These are phyloP conservation scores for Heliornis fulica DNA, from an alignment of 2,113 vertebrate genomes.

Conservation along the genomic window DNA sequence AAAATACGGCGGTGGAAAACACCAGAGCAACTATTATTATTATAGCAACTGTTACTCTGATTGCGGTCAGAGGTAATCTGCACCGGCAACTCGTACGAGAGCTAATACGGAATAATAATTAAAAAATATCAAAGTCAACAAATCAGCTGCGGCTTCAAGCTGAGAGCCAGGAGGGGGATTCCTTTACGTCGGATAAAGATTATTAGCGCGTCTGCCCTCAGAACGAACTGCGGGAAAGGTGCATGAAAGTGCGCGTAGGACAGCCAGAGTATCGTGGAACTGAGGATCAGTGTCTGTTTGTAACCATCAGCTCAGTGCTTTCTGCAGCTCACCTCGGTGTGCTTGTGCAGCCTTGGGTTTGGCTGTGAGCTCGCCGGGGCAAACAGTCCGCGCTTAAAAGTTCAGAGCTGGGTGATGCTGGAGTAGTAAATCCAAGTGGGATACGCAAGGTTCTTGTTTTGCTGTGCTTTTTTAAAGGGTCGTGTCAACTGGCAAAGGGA, in stretches of 20 bases:
- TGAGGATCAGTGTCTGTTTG: not conserved
- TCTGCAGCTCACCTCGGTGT: not conserved
- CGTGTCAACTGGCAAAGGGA: not conserved
- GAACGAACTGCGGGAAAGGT: not conserved
- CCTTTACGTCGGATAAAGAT: not conserved
- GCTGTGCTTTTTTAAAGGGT: not conserved
- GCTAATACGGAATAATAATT: not conserved
- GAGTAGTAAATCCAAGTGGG: not conserved
- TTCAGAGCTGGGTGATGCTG: not conserved
- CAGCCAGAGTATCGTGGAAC: not conserved
- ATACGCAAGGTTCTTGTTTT: not conserved
- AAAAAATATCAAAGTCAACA: not conserved
- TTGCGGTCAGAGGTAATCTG: not conserved
- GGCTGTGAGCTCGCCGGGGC: not conserved
- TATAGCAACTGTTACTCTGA: not conserved
- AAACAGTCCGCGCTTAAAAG: not conserved
- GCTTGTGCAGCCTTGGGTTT: not conserved
- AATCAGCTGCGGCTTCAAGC: not conserved
- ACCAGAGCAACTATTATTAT: rapidly evolving
- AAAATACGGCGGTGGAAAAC: not conserved
- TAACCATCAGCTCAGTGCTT: not conserved
- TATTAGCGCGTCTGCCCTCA: not conserved
- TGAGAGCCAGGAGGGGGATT: not conserved
- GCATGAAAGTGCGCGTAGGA: not conserved
- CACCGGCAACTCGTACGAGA: not conserved